Percentiles rank a stretch among this genome's conserved stretches.
Conservation (phyloP, 2,888 invertebrate species). For the Cremastinae sp. region DNA sequence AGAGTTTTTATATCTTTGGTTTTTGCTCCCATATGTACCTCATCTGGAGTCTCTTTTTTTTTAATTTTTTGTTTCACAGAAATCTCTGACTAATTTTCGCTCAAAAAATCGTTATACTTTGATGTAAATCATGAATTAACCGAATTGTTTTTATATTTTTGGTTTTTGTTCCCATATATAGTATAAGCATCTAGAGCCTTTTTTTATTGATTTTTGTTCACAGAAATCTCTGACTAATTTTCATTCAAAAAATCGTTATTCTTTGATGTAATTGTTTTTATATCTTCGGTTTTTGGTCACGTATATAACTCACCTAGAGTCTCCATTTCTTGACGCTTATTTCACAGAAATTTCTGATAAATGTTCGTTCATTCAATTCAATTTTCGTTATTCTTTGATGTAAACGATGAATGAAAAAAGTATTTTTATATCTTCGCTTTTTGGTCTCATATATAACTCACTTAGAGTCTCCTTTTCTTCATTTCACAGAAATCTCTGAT, state of each 20-base stretch:
- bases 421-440: slow-evolving; percentile 35
- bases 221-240: slow-evolving; percentile 41
- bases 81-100: slow-evolving; percentile 41
- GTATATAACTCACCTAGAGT: slow-evolving; percentile 28
- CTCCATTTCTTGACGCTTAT: no score
- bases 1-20: slow-evolving; percentile 35
- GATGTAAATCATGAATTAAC: slow-evolving; percentile 19
- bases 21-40: slow-evolving; percentile 37
- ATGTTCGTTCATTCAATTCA: slow-evolving; percentile 42
- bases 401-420: no score
- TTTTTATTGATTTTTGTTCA: no score
- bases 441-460: slow-evolving; percentile 31
- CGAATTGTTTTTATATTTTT: slow-evolving; percentile 33
- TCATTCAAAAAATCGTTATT: slow-evolving; percentile 33
- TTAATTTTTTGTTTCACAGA: slow-evolving; percentile 29
- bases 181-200: no score
- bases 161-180: slow-evolving; percentile 36
- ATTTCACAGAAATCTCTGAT: no score
- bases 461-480: no score
- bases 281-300: slow-evolving; percentile 35
- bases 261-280: slow-evolving; percentile 35
- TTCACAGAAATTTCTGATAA: slow-evolving; percentile 39
- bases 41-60: no score
- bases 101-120: slow-evolving; percentile 34
- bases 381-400: no score